These are phyloP conservation scores for Polymixis flavicincta DNA, from an alignment of 2,888 invertebrate genomes.

Conservation along the genomic window DNA sequence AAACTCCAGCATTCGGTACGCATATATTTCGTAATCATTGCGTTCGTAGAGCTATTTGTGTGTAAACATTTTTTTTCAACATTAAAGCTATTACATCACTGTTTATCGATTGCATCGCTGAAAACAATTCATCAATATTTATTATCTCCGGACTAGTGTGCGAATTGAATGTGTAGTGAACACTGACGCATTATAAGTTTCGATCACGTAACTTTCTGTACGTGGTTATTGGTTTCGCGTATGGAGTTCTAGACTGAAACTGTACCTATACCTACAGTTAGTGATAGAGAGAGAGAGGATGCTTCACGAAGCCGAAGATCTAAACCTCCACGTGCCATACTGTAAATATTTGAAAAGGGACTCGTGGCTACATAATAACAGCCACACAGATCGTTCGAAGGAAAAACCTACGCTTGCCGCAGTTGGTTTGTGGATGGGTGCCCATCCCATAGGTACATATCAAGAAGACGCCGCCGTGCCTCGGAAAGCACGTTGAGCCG, in stretches of 20 bases:
- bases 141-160: constrained; percentile 42
- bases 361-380: too few species aligned
- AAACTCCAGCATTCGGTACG: constrained; percentile 80
- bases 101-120: constrained; percentile 61
- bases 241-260: too few species aligned
- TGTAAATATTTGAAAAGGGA: not conserved
- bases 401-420: too few species aligned
- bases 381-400: too few species aligned
- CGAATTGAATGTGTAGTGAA: constrained; percentile 41
- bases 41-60: constrained; percentile 47
- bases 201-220: constrained; percentile 17
- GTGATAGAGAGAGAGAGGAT: not conserved
- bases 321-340: not conserved
- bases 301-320: not conserved
- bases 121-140: constrained; percentile 62
- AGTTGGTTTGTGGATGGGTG: too few species aligned
- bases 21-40: constrained; percentile 39
- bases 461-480: too few species aligned
- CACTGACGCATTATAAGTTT: constrained; percentile 40
- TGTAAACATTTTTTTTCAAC: constrained; percentile 62
- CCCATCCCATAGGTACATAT: too few species aligned
- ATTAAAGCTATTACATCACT: constrained; percentile 66
- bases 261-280: not conserved
- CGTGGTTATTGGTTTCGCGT: not conserved
- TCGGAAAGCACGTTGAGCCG: too few species aligned